phyloP scores from a whole-genome alignment of 2,888 invertebrate genomes.

The Noctua pronuba region DNA sequence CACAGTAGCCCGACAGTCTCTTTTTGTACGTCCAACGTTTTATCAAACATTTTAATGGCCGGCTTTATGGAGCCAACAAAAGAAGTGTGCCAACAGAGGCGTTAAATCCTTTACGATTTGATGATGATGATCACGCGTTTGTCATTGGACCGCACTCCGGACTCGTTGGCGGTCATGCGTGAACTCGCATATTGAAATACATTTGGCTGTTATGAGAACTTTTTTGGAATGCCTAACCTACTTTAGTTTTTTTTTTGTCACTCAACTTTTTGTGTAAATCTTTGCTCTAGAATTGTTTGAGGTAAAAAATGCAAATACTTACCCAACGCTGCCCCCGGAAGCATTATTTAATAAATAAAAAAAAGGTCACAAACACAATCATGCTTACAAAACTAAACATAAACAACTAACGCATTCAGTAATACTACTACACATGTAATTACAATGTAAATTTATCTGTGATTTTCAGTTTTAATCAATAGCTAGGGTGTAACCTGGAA shows the following conservation, averaged over 20 bases:
- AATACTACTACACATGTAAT: slow-evolving; percentile 78
- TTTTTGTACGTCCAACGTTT: slow-evolving; percentile 88
- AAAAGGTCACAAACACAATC: slow-evolving; percentile 80
- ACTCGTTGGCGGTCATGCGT: slow-evolving; percentile 78
- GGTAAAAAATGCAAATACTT: slow-evolving; percentile 48
- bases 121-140: slow-evolving; percentile 88
- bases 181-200: slow-evolving; percentile 70
- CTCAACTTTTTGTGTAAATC: slow-evolving; percentile 30
- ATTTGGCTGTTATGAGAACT: slow-evolving; percentile 62
- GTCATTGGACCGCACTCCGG: slow-evolving; percentile 83
- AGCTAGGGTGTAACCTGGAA: slow-evolving; percentile 90
- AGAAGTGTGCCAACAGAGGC: slow-evolving; percentile 90
- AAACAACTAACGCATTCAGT: slow-evolving; percentile 83
- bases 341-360: slow-evolving; percentile 58
- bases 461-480: slow-evolving; percentile 76
- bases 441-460: slow-evolving; percentile 90
- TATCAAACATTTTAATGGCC: slow-evolving; percentile 90
- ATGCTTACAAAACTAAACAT: slow-evolving; percentile 85
- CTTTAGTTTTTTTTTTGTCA: slow-evolving; percentile 29
- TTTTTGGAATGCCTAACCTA: slow-evolving; percentile 39
- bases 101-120: slow-evolving; percentile 91
- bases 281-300: neutral
- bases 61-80: slow-evolving; percentile 89
- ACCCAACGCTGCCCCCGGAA: slow-evolving; percentile 68
- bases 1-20: slow-evolving; percentile 86